A percentile compares a stretch with the other conserved stretches of the same genome.
These are phyloP conservation scores for Marmota monax DNA, from an alignment of 2,113 vertebrate species.

Conservation along the genomic window DNA sequence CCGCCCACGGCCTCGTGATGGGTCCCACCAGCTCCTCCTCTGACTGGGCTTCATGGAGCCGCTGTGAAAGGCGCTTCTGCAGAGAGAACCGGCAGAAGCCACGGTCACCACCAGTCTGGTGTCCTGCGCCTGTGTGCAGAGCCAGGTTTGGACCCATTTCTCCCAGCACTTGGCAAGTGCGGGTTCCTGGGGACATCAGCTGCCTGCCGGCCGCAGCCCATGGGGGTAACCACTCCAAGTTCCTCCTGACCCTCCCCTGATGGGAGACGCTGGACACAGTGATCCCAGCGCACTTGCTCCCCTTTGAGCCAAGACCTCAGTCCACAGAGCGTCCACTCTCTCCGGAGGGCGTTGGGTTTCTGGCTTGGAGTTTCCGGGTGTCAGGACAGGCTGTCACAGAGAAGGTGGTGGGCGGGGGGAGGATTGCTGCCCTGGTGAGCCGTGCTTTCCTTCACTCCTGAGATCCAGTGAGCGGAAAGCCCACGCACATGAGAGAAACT, in stretches of 20 bases:
- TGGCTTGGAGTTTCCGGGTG: accelerated
- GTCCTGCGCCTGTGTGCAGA: accelerated
- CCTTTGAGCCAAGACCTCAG: too few relatives aligned
- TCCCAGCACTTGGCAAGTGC: neutral
- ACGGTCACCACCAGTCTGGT: accelerated
- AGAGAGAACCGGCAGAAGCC: accelerated
- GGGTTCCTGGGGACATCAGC: neutral
- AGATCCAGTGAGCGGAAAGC: accelerated
- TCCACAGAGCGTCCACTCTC: accelerated
- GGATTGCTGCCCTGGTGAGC: accelerated
- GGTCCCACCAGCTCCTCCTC: neutral
- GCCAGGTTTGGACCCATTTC: accelerated
- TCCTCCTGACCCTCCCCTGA: accelerated
- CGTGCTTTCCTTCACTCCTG: neutral
- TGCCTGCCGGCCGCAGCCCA: too few relatives aligned
- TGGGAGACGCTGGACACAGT: accelerated
- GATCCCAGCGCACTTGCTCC: accelerated
- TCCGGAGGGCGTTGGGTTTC: accelerated
- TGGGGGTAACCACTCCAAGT: neutral
- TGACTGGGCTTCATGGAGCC: neutral
- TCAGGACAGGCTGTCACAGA: accelerated
- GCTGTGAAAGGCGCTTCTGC: neutral
- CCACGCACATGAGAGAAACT: neutral
- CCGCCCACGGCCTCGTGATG: too few relatives aligned
- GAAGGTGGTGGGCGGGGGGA: too few relatives aligned